These are phyloP conservation scores for Prinia subflava DNA, from an alignment of 2,113 vertebrate genomes.

Conservation along the genomic window DNA sequence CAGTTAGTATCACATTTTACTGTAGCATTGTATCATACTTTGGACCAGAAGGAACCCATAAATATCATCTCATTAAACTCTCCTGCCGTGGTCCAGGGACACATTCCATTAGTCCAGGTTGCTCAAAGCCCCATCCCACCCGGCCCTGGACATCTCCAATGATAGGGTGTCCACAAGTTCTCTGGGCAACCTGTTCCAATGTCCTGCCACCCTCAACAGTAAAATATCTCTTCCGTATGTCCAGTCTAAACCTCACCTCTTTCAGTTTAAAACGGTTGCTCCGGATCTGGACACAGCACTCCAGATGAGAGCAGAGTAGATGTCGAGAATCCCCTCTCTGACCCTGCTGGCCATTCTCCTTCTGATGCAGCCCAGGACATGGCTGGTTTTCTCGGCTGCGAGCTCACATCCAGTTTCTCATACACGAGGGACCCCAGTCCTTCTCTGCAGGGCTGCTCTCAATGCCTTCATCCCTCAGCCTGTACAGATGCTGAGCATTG, in stretches of 20 bases:
- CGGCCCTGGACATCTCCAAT: not conserved
- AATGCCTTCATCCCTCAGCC: not conserved
- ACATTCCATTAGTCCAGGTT: not conserved
- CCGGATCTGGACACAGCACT: not conserved
- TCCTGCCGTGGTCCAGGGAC: not conserved
- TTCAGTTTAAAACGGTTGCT: not conserved
- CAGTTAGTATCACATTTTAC: not conserved
- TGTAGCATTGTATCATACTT: not conserved
- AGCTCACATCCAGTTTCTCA: not conserved
- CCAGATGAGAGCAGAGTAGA: not conserved
- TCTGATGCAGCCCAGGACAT: not conserved
- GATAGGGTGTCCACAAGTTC: not conserved
- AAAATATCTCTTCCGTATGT: not conserved
- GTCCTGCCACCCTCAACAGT: fast-evolving
- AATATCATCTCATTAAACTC: not conserved
- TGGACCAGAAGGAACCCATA: fast-evolving
- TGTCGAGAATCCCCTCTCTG: not conserved
- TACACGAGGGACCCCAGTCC: not conserved
- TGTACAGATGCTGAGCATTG: not conserved
- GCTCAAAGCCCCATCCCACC: not conserved
- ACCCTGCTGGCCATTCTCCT: not conserved
- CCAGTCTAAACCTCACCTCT: not conserved
- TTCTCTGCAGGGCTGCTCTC: not conserved
- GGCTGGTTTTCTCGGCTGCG: not conserved
- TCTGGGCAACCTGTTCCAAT: not conserved